A percentile compares a stretch with the other conserved stretches of the same genome.
Conservation (phyloP, 2,797 vertebrate genomes). For the Spinibarbus caldwelli region DNA sequence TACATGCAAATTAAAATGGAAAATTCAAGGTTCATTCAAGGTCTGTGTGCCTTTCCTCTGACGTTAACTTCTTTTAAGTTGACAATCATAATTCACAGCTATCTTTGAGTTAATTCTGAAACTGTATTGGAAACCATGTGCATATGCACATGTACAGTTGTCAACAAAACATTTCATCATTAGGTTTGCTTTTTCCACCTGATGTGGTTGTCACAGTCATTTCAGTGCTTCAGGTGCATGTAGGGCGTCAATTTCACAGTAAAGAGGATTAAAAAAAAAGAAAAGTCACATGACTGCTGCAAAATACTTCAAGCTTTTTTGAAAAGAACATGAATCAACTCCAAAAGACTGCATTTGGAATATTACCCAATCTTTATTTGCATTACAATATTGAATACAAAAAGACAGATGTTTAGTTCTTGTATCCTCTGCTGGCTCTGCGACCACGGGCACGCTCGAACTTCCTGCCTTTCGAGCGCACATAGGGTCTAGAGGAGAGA, state of each 20-base stretch:
- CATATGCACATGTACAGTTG: slow-evolving; percentile 14
- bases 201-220: slow-evolving; percentile 40
- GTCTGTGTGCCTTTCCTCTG: slow-evolving; percentile 36
- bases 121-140: slow-evolving; percentile 28
- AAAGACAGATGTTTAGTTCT: slow-evolving; percentile 78
- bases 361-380: slow-evolving; percentile 74
- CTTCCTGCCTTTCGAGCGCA: slow-evolving; percentile 87
- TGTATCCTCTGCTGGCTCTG: slow-evolving; percentile 84
- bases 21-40: slow-evolving; percentile 13
- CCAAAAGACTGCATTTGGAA: neutral
- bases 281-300: neutral
- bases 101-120: slow-evolving; percentile 46
- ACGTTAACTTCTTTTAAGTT: slow-evolving; percentile 32
- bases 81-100: neutral
- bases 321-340: neutral
- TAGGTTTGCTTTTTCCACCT: slow-evolving; percentile 48
- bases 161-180: slow-evolving; percentile 24
- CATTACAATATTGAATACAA: slow-evolving; percentile 66
- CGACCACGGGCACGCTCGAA: slow-evolving; percentile 86
- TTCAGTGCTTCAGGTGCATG: neutral
- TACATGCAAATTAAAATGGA: neutral
- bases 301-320: neutral
- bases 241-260: neutral
- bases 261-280: neutral
- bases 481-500: slow-evolving; percentile 76